These are phyloP conservation scores for Falcunculus frontatus DNA, from an alignment of 2,113 vertebrate species.

Conservation along the genomic window DNA sequence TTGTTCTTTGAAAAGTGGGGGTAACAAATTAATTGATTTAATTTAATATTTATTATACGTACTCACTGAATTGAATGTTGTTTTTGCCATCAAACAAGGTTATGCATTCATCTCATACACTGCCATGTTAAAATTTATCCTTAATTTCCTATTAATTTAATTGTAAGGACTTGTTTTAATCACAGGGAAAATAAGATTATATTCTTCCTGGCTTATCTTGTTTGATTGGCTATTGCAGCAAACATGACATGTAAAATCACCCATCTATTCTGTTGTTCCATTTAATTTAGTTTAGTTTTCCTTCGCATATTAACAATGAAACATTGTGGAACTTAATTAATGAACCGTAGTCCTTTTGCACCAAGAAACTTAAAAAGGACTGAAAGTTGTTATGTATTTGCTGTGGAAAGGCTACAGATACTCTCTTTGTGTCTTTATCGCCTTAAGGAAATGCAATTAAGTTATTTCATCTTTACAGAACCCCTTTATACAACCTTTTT, in stretches of 20 bases:
- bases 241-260: background rate
- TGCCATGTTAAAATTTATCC: background rate
- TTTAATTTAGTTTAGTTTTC: conserved; percentile 31
- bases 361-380: background rate
- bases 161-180: background rate
- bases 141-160: background rate
- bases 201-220: background rate
- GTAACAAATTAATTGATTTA: background rate
- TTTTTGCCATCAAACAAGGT: background rate
- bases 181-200: background rate
- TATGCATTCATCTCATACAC: background rate
- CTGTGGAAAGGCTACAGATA: background rate
- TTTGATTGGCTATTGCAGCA: background rate
- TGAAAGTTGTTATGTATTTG: background rate
- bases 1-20: background rate
- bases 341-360: background rate
- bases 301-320: background rate
- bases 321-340: background rate
- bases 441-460: conserved; percentile 16
- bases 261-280: background rate
- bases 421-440: conserved; percentile 2
- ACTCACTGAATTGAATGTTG: background rate
- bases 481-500: background rate
- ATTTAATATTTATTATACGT: background rate
- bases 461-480: conserved; percentile 9